These are phyloP conservation scores for Kryptolebias ocellatus DNA, from an alignment of 2,797 vertebrate genomes.

Conservation along the genomic window DNA sequence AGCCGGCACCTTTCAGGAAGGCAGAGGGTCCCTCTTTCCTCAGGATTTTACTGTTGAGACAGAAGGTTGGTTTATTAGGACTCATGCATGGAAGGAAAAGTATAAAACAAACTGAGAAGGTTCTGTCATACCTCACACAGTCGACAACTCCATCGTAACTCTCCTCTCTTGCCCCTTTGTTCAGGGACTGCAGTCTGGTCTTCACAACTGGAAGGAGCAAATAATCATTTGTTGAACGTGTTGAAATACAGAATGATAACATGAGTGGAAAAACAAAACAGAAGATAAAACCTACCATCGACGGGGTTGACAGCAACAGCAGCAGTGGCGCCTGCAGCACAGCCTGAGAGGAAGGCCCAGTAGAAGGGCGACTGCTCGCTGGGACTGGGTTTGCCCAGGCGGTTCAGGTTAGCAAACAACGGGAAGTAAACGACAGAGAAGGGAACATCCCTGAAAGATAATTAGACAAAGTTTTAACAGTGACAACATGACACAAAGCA, in stretches of 20 bases:
- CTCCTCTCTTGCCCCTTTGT: slow-evolving; percentile 85
- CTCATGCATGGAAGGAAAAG: background rate
- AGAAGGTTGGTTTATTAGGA: slow-evolving; percentile 2
- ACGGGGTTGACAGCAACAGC: slow-evolving; percentile 87
- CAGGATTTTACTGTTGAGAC: slow-evolving; percentile 82
- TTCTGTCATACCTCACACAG: slow-evolving; percentile 74
- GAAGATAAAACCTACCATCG: slow-evolving; percentile 76
- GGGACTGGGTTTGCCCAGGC: slow-evolving; percentile 74
- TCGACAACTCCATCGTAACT: slow-evolving; percentile 83
- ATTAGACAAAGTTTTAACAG: background rate
- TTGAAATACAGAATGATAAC: background rate
- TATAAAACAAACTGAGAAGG: background rate
- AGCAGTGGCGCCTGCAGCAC: slow-evolving; percentile 82
- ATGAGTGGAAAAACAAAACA: no score
- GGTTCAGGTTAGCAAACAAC: slow-evolving; percentile 85
- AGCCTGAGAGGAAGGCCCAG: slow-evolving; percentile 87
- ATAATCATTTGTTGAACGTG: background rate
- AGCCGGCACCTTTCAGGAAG: slow-evolving; percentile 86
- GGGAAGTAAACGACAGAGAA: slow-evolving; percentile 88
- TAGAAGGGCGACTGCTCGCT: slow-evolving; percentile 78
- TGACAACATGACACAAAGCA: background rate
- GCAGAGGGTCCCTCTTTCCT: slow-evolving; percentile 84
- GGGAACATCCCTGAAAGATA: slow-evolving; percentile 83
- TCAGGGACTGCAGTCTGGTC: slow-evolving; percentile 86
- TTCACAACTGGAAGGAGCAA: slow-evolving; percentile 80